A percentile compares a stretch with the other conserved stretches of the same genome.
phyloP scores from a whole-genome alignment of 2,888 invertebrate species.

The Phyllotreta cruciferae region DNA sequence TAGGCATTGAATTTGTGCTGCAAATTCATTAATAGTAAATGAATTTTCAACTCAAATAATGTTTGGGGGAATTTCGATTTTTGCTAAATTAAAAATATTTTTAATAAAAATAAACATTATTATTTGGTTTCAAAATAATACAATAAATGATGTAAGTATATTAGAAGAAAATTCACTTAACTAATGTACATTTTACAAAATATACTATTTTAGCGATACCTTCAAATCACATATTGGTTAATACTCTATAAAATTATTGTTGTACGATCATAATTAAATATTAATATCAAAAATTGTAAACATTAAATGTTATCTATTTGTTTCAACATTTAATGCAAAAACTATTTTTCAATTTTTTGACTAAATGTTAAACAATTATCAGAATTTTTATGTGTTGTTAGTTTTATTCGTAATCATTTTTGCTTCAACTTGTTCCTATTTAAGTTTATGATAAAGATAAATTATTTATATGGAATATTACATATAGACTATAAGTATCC shows the following conservation, averaged over 20 bases:
- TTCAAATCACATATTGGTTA: constrained; percentile 14
- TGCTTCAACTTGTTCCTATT: constrained; percentile 9
- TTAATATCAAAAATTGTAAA: constrained; percentile 9
- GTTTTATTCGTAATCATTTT: too few species aligned
- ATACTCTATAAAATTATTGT: constrained; percentile 13
- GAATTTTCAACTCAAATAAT: too few species aligned
- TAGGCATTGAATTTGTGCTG: too few species aligned
- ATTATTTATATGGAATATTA: too few species aligned
- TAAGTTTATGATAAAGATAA: background rate
- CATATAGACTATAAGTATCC: too few species aligned
- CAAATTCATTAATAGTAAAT: too few species aligned
- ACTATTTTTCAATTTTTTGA: background rate
- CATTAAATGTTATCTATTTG: background rate
- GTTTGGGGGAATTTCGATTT: too few species aligned
- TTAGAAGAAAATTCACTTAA: constrained; percentile 8
- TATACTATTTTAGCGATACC: constrained; percentile 2
- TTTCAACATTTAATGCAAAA: background rate
- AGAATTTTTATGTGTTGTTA: too few species aligned
- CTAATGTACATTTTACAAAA: constrained; percentile 12
- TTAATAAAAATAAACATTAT: constrained; percentile 1
- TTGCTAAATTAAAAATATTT: constrained; percentile 3
- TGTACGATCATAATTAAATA: background rate
- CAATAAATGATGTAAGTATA: constrained; percentile 7
- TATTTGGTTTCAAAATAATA: constrained; percentile 15
- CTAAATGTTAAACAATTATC: background rate